A percentile compares a stretch with the other conserved stretches of the same genome.
Conservation (phyloP, 2,113 vertebrate genomes). For the Lepidothrix coronata region DNA sequence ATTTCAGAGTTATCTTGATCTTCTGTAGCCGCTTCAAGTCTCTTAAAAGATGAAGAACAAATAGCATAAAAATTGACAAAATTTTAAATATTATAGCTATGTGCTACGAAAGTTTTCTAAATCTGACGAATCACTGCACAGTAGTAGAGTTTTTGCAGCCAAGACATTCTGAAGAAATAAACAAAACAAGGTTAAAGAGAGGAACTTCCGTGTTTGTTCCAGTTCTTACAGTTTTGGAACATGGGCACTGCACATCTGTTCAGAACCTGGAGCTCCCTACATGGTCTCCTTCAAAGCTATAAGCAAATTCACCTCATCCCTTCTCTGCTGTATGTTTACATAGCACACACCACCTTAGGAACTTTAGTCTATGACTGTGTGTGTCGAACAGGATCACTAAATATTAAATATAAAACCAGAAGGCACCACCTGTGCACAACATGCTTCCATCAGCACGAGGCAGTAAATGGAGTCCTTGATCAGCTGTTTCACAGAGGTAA, state of each 20-base stretch:
- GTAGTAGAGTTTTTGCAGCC: not conserved
- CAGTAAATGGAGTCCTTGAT: not conserved
- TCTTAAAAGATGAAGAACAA: conserved; percentile 62
- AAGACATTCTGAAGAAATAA: not conserved
- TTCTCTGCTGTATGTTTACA: not conserved
- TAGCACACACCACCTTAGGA: not conserved
- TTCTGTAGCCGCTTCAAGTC: conserved; percentile 44
- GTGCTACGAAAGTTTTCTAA: not conserved
- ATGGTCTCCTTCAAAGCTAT: not conserved
- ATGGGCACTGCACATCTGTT: not conserved
- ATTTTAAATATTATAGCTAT: not conserved
- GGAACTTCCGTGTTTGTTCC: too few species aligned
- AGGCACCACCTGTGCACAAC: not conserved
- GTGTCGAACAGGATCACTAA: not conserved
- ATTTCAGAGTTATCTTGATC: conserved; percentile 37
- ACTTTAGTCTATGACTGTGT: not conserved
- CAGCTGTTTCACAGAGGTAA: not conserved
- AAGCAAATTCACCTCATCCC: not conserved
- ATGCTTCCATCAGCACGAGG: not conserved
- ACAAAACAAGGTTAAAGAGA: not conserved
- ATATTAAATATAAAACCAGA: not conserved
- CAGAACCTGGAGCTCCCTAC: not conserved
- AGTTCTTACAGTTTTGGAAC: not conserved
- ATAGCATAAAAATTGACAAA: not conserved
- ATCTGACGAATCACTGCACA: not conserved